These are phyloP conservation scores for Sphyrna mokarran DNA, from an alignment of 2,113 vertebrate species.

Conservation along the genomic window DNA sequence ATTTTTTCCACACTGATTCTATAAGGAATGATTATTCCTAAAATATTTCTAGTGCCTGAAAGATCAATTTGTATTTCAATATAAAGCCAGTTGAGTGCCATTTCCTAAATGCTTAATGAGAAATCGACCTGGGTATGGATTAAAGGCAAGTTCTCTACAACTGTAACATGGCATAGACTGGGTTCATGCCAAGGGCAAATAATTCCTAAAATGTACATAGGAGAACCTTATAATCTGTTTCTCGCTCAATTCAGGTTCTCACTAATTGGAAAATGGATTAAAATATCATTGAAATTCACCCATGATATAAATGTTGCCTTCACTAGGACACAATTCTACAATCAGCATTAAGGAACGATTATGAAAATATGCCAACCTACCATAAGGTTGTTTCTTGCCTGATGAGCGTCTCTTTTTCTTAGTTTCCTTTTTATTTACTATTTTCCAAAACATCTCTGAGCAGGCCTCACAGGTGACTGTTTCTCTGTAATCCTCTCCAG, in stretches of 20 bases:
- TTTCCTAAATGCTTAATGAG: not conserved
- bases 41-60: not conserved
- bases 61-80: not conserved
- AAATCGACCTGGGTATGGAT: not conserved
- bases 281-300: not conserved
- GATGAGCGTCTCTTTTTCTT: not conserved
- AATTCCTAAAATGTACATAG: not conserved
- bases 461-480: not conserved
- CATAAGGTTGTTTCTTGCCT: not conserved
- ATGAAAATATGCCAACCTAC: slow-evolving; percentile 2
- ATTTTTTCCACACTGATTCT: not conserved
- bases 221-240: not conserved
- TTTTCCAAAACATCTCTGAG: not conserved
- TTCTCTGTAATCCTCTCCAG: slow-evolving; percentile 31
- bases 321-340: not conserved
- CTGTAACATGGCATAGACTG: not conserved
- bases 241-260: not conserved
- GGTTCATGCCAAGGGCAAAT: not conserved
- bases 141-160: not conserved
- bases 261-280: not conserved
- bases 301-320: not conserved
- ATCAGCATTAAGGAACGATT: not conserved
- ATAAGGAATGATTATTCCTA: not conserved
- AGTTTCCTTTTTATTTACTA: not conserved
- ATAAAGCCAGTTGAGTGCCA: not conserved